These are phyloP conservation scores for Epinotia demarniana DNA, from an alignment of 2,888 invertebrate species.

Conservation along the genomic window DNA sequence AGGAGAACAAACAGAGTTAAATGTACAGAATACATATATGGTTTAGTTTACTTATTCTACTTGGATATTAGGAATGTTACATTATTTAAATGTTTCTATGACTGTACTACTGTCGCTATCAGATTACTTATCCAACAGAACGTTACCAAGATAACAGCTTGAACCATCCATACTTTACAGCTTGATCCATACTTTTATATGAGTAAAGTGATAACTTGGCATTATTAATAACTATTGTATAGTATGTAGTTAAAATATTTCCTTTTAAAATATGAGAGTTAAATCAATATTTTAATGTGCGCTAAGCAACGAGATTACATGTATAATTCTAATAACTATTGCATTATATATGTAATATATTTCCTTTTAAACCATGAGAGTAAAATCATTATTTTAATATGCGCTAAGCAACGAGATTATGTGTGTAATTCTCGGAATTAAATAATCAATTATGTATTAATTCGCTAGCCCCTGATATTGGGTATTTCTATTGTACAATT, in stretches of 20 bases:
- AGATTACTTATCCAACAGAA: no score
- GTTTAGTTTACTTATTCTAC: no score
- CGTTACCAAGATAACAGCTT: no score
- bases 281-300: not conserved
- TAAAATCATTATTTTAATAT: not conserved
- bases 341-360: not conserved
- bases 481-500: conserved; percentile 16
- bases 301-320: conserved; percentile 2
- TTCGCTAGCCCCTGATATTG: not conserved
- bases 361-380: not conserved
- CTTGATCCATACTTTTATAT: no score
- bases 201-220: no score
- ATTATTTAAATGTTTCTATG: no score
- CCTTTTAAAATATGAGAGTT: not conserved
- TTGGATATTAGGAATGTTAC: no score
- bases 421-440: conserved; percentile 4
- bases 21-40: no score
- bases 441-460: conserved; percentile 9
- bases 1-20: no score
- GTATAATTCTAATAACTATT: conserved; percentile 2
- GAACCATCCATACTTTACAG: no score
- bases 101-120: no score
- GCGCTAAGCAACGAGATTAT: not conserved
- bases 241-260: not conserved
- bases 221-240: not conserved